Base-by-base conservation (phyloP, 2,888 invertebrate genomes). In the Formica aserva region DNA sequence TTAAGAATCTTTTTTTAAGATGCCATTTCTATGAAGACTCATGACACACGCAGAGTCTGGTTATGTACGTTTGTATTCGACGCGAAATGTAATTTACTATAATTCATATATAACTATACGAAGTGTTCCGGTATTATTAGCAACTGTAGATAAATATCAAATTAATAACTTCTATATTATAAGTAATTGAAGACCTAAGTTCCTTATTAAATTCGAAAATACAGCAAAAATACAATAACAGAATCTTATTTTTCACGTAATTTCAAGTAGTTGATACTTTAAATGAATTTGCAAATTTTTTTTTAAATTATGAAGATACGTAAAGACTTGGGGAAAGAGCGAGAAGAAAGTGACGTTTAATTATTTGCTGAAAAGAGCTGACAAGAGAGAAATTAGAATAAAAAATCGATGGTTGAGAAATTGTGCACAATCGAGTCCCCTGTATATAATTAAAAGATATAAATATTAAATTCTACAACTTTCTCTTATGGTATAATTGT, bases 1-100 rank as follows among this genome's bases (percentile, higher is more conserved):
- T 52, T n/a, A 52, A n/a, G n/a, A 57, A 77, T 66, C 67, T 67
- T 41, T 41, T 55, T 76, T 67, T 57, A 29, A 67, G 0, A 67
- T 52, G 52, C 52, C 52, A 52, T 52, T 52, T 15, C 8, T 52
- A 2, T 8, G 8, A n/a, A 52, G 1, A 52, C 48, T n/a, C n/a
- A 52, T 52, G 32, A n/a, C 5, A 52, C n/a, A 8, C 52, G 15
- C n/a, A n/a, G 52, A 52, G 0, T 8, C 52, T 52, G 8, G 52
- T 52, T 52, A n/a, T 18, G 18, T 38, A 32, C 15, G 22, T 57
- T 60, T 45, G 8, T n/a, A n/a, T 15, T 60, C n/a, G 29, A 62
- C 15, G 29, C 45, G 9, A 32, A 45, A 45, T 11, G 45, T 18
- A 4, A 41, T 75, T 74, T 62, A 15, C n/a, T n/a, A 3, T 74